phyloP scores from a whole-genome alignment of 2,888 invertebrate species.

The Noctua janthina region DNA sequence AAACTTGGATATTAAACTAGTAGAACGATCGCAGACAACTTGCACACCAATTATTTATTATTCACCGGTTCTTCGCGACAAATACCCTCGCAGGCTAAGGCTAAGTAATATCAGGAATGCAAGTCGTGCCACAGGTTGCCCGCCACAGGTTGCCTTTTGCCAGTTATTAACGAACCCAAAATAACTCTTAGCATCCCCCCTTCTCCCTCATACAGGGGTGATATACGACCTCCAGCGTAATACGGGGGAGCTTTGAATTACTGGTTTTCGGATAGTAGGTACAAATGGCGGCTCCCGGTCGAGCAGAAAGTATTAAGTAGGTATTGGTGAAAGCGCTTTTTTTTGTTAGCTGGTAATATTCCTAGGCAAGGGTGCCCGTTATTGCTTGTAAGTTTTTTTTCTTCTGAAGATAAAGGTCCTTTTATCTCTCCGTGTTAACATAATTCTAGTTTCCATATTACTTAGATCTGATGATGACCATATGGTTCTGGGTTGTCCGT shows the following conservation, averaged over 20 bases:
- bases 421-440: background rate
- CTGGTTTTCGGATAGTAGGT: slow-evolving; percentile 26
- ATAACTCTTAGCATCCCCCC: slow-evolving; percentile 66
- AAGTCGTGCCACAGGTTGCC: slow-evolving; percentile 76
- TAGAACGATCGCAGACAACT: background rate
- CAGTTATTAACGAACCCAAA: slow-evolving; percentile 79
- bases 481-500: background rate
- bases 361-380: background rate
- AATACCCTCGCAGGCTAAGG: slow-evolving; percentile 27
- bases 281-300: slow-evolving; percentile 16
- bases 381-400: background rate
- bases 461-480: background rate
- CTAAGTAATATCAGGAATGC: slow-evolving; percentile 60
- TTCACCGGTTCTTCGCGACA: slow-evolving; percentile 24
- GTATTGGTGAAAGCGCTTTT: background rate
- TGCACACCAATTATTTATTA: slow-evolving; percentile 8
- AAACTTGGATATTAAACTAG: slow-evolving; percentile 20
- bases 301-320: slow-evolving; percentile 28
- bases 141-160: slow-evolving; percentile 81
- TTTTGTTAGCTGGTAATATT: background rate
- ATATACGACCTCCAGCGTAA: slow-evolving; percentile 39
- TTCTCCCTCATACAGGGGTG: slow-evolving; percentile 40
- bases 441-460: background rate
- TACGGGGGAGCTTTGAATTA: slow-evolving; percentile 26
- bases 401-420: too few species aligned